These are phyloP conservation scores for Prolemur simus DNA, from an alignment of 2,113 vertebrate genomes.

Conservation along the genomic window DNA sequence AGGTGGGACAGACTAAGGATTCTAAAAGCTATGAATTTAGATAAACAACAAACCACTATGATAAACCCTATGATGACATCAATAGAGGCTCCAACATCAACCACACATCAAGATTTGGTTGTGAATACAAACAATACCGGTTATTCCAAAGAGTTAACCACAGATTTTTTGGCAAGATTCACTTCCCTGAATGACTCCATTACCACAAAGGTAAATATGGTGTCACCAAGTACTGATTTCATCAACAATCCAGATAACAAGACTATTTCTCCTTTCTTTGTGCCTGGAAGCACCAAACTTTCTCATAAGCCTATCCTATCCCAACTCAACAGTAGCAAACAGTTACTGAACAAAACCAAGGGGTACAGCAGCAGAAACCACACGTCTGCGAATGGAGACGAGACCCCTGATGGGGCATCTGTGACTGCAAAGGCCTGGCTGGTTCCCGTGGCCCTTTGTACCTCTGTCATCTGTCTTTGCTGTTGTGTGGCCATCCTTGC, in stretches of 20 bases:
- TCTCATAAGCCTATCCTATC: constrained; percentile 60
- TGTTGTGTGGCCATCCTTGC: constrained; percentile 85
- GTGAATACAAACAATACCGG: background rate
- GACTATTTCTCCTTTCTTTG: constrained; percentile 36
- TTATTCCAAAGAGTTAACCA: constrained; percentile 1
- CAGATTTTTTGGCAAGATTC: constrained; percentile 25
- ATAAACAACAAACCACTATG: constrained; percentile 84
- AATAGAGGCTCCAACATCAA: constrained; percentile 66
- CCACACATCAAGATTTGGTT: background rate
- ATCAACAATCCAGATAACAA: constrained; percentile 30
- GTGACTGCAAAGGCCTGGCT: constrained; percentile 81
- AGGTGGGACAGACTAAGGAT: constrained; percentile 81
- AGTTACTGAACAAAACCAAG: constrained; percentile 87
- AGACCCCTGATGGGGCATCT: constrained; percentile 76
- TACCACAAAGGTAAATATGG: background rate
- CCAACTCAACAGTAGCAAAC: constrained; percentile 84
- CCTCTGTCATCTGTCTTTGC: constrained; percentile 85
- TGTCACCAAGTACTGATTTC: background rate
- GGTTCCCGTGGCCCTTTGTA: constrained; percentile 84
- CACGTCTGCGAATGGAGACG: constrained; percentile 61
- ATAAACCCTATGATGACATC: constrained; percentile 4
- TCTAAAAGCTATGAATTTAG: constrained; percentile 81
- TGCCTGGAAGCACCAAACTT: background rate
- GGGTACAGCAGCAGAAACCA: constrained; percentile 85
- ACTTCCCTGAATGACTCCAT: background rate